Evolutionary conservation across 2,888 invertebrate species (phyloP).

Genomic region (Polydrusus cervinus): DNA sequence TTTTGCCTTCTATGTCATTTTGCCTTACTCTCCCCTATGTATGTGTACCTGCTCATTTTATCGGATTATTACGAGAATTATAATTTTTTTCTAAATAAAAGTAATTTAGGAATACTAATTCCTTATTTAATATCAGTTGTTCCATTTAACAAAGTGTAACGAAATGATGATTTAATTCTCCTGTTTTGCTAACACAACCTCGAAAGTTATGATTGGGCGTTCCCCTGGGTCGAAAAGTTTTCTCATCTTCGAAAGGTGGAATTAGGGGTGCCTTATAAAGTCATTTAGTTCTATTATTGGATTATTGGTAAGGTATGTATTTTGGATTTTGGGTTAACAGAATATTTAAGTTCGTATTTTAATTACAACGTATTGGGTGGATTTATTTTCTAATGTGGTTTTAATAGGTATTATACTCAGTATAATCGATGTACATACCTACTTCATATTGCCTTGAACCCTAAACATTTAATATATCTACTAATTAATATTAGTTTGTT

Average conservation of each 20-base stretch:
- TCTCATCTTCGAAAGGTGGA: constrained; percentile 13
- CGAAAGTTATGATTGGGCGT: constrained; percentile 11
- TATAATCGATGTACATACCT: no score
- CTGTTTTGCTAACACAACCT: constrained; percentile 1
- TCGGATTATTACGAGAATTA: no score
- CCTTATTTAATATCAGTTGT: not conserved
- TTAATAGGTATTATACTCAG: no score
- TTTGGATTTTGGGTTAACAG: constrained; percentile 4
- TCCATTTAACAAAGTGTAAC: not conserved
- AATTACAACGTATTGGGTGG: not conserved
- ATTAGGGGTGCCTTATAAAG: not conserved
- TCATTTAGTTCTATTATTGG: constrained; percentile 15
- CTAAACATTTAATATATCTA: no score
- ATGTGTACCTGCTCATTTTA: not conserved
- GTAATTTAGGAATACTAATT: not conserved
- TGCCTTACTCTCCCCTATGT: no score
- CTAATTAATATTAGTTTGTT: no score
- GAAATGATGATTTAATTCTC: constrained; percentile 13
- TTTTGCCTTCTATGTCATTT: no score
- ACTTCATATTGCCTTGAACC: no score
- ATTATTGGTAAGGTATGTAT: constrained; percentile 6
- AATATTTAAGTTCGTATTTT: not conserved
- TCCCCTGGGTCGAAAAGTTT: constrained; percentile 12
- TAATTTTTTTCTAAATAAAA: not conserved
- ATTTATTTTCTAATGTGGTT: no score